Evolutionary conservation across 2,888 invertebrate species (phyloP).

Genomic region (Blastobasis lacticolella): DNA sequence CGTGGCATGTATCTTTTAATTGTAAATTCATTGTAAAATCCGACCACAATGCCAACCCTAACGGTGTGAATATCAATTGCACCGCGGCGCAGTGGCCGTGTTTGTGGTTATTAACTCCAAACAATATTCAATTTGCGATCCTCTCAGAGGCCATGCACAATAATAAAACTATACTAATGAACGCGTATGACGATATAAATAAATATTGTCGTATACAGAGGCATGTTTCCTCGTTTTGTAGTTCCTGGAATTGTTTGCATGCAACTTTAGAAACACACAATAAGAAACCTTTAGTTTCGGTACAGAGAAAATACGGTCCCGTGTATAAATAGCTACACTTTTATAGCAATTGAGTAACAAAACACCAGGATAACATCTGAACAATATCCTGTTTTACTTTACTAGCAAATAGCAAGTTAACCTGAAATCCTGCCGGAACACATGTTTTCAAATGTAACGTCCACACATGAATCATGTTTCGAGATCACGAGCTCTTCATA

Average conservation of each 20-base stretch:
- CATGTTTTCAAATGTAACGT: too few species aligned
- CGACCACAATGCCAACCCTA: conserved; percentile 6
- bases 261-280: neutral
- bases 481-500: neutral
- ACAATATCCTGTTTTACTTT: too few species aligned
- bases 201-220: too few species aligned
- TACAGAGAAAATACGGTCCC: too few species aligned
- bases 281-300: neutral
- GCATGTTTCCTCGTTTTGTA: too few species aligned
- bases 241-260: too few species aligned
- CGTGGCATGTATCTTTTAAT: too few species aligned
- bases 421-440: too few species aligned
- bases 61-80: conserved; percentile 7
- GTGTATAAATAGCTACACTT: too few species aligned
- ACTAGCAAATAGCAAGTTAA: too few species aligned
- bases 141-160: neutral
- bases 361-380: too few species aligned
- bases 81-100: conserved; percentile 17
- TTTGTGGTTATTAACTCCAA: conserved; percentile 17
- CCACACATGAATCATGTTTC: neutral
- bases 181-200: neutral
- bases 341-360: too few species aligned
- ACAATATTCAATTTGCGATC: conserved; percentile 20
- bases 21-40: conserved; percentile 2
- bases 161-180: neutral